Conservation (phyloP, 2,113 vertebrate species). For the Epinephelus moara region DNA sequence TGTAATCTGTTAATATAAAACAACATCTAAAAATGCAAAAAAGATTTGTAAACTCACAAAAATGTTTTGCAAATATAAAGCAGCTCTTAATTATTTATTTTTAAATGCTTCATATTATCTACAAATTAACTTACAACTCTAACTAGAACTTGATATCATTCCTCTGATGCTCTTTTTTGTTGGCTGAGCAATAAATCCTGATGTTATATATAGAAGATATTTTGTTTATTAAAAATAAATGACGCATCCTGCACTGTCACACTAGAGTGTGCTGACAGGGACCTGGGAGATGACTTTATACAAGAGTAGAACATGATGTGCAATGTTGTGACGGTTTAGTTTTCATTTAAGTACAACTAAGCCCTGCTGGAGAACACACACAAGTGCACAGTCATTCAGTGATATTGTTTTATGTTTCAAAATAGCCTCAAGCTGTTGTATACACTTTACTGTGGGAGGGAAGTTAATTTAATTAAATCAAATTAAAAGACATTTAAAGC, state of each 20-base stretch:
- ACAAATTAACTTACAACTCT: not conserved
- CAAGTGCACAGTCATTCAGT: slow-evolving; percentile 18
- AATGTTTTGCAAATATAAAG: too few relatives aligned
- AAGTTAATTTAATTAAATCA: not conserved
- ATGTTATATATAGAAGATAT: not conserved
- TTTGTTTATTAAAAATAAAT: slow-evolving; percentile 1
- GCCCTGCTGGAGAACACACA: slow-evolving; percentile 30
- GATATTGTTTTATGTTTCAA: not conserved
- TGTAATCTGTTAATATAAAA: too few relatives aligned
- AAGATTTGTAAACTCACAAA: too few relatives aligned
- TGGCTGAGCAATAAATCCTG: not conserved
- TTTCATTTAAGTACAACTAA: slow-evolving; percentile 17
- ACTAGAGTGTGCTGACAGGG: slow-evolving; percentile 14
- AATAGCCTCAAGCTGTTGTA: slow-evolving; percentile 2
- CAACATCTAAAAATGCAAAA: too few relatives aligned
- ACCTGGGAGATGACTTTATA: not conserved
- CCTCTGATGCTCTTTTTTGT: not conserved
- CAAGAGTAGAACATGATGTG: slow-evolving; percentile 19
- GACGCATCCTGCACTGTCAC: slow-evolving; percentile 10
- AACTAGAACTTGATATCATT: not conserved
- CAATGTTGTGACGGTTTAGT: not conserved
- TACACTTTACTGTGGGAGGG: not conserved
- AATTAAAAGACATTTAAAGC: not conserved
- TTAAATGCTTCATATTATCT: not conserved
- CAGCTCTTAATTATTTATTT: too few relatives aligned